Percentiles rank a stretch among this genome's conserved stretches.
These are phyloP conservation scores for Phenacoccus solenopsis DNA, from an alignment of 1,140 invertebrate species.

Conservation along the genomic window DNA sequence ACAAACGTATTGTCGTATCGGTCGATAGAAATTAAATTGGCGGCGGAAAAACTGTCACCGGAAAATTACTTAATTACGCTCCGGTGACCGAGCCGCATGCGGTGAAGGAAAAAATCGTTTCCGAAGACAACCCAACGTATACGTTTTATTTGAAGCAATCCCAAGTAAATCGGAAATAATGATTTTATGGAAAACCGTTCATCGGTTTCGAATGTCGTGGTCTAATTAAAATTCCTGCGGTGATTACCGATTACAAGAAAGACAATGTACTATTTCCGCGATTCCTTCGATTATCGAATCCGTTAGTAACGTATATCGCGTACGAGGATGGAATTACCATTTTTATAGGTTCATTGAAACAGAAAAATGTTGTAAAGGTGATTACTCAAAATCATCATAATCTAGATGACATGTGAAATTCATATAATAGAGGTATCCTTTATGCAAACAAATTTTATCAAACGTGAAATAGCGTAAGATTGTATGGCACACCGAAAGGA, in stretches of 20 bases:
- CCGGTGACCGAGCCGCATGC: too few species aligned
- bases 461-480: constrained; percentile 12
- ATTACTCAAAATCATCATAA: constrained; percentile 12
- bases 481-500: background rate
- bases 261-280: background rate
- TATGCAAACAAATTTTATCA: constrained; percentile 14
- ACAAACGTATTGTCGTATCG: background rate
- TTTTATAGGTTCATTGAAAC: constrained; percentile 4
- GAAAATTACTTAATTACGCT: background rate
- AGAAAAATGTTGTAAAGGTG: constrained; percentile 11
- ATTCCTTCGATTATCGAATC: background rate
- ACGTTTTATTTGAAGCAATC: too few species aligned
- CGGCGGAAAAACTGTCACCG: background rate
- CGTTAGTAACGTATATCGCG: background rate
- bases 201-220: background rate
- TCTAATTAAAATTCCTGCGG: background rate
- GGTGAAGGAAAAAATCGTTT: background rate
- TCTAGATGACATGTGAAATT: constrained; percentile 10
- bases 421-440: constrained; percentile 10
- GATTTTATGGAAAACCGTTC: background rate
- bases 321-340: background rate
- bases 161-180: background rate
- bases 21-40: background rate
- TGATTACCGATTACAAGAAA: background rate
- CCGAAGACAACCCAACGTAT: too few species aligned